Percentiles rank a stretch among this genome's conserved stretches.
Conservation (phyloP, 30 jellyfish, hydroid and myxozoan species). For the Aurelia aurita complex sp. Pacific region DNA sequence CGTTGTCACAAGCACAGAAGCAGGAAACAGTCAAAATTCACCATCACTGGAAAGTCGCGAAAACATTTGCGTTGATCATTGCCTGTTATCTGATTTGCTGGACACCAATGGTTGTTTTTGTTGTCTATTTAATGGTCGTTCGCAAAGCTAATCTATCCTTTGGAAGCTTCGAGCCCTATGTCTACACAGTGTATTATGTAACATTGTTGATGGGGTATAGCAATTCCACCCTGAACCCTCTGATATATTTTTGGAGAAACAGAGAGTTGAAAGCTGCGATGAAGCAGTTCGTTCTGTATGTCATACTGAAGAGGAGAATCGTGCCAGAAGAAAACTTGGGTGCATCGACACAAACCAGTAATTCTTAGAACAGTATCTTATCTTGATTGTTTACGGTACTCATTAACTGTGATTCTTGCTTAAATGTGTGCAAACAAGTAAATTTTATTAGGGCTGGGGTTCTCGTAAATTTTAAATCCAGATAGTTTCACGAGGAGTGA, state of each 20-base stretch:
- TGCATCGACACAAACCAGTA: constrained; percentile 3
- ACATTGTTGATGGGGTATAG: constrained; percentile 50
- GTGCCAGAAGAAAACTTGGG: background rate
- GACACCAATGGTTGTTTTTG: constrained; percentile 60
- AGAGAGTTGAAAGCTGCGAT: constrained; percentile 40
- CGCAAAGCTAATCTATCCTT: constrained; percentile 13
- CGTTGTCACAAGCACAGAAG: background rate
- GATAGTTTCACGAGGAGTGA: no score
- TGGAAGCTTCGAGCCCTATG: constrained; percentile 24
- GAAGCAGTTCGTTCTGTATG: constrained; percentile 27
- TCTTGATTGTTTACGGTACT: background rate
- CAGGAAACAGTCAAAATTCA: constrained; percentile 4
- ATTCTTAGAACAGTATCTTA: background rate
- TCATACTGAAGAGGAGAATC: constrained; percentile 1
- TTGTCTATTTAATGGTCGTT: constrained; percentile 20
- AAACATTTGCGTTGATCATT: constrained; percentile 54
- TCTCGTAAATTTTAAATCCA: no score
- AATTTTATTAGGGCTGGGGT: background rate
- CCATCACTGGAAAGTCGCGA: constrained; percentile 68
- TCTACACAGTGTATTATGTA: constrained; percentile 33
- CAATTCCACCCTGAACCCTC: constrained; percentile 54
- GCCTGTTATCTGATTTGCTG: constrained; percentile 52
- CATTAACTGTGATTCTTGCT: background rate
- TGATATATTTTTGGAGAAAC: constrained; percentile 61
- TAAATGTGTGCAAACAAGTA: background rate